Percentiles rank a stretch among this genome's conserved stretches.
phyloP scores from a whole-genome alignment of 2,797 vertebrate genomes.

The Sphenopsis melanotis region DNA sequence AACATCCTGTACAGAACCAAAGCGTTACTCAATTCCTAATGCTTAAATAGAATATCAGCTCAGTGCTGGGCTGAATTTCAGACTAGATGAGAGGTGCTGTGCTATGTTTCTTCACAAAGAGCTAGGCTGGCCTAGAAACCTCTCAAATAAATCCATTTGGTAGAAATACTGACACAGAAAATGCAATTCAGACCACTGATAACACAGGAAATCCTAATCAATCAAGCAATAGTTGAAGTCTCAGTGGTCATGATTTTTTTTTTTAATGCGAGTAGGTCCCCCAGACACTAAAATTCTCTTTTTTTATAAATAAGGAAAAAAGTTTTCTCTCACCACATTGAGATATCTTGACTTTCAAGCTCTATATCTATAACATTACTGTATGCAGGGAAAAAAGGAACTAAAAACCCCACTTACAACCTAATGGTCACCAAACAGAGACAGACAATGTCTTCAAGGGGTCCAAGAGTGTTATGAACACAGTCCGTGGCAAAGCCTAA shows the following conservation, averaged over 20 bases:
- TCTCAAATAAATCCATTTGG: background rate
- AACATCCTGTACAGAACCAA: background rate
- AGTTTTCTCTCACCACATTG: background rate
- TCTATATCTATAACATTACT: background rate
- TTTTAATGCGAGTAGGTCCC: background rate
- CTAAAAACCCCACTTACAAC: background rate
- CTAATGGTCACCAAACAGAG: background rate
- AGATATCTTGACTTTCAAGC: background rate
- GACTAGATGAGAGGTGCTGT: background rate
- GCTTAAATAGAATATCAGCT: background rate
- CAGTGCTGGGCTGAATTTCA: background rate
- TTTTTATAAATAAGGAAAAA: background rate
- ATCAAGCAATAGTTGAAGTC: background rate
- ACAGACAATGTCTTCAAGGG: background rate
- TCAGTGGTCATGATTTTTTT: background rate
- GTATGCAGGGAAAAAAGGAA: background rate
- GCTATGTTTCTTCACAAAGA: background rate
- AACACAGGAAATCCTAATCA: background rate
- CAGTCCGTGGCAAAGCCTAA: background rate
- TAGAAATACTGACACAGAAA: background rate
- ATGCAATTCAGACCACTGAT: background rate
- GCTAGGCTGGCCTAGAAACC: background rate
- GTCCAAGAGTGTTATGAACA: background rate
- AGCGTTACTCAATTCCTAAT: background rate
- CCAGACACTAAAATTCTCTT: background rate